A percentile compares a stretch with the other conserved stretches of the same genome.
phyloP scores from a whole-genome alignment of 2,888 invertebrate species.

The Trichacis sp. region DNA sequence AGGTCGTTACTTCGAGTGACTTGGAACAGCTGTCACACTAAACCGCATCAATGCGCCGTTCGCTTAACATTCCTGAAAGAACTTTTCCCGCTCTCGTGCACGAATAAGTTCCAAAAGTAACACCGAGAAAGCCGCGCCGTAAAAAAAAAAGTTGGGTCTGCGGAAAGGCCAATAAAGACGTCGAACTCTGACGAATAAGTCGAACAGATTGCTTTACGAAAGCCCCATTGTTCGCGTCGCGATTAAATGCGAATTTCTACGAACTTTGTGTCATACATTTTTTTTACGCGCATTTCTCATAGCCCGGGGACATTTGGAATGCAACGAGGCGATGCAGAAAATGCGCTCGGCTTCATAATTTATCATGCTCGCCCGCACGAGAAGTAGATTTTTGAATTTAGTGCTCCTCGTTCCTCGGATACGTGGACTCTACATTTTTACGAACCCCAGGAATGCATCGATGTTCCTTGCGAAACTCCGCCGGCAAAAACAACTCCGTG shows the following conservation, averaged over 20 bases:
- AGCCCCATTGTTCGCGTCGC: neutral
- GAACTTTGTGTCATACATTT: too few relatives aligned
- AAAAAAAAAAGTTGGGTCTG: too few relatives aligned
- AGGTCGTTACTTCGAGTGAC: slow-evolving; percentile 47
- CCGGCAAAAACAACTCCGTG: too few relatives aligned
- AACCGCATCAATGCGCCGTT: slow-evolving; percentile 16
- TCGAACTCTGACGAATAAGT: too few relatives aligned
- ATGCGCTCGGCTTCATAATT: slow-evolving; percentile 29
- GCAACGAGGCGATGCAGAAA: neutral
- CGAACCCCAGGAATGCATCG: slow-evolving; percentile 54
- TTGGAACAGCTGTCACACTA: slow-evolving; percentile 52
- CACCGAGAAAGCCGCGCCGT: neutral
- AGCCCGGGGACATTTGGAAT: neutral
- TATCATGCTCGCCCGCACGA: slow-evolving; percentile 45
- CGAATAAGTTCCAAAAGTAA: neutral
- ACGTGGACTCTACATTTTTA: slow-evolving; percentile 57
- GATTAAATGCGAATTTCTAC: neutral
- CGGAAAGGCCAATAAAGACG: too few relatives aligned
- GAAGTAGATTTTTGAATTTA: slow-evolving; percentile 55
- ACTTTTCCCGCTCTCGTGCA: neutral
- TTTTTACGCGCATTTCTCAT: too few relatives aligned
- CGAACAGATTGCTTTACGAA: neutral
- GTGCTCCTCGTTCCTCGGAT: slow-evolving; percentile 53
- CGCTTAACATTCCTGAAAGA: neutral
- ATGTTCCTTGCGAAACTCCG: neutral